These are phyloP conservation scores for Pachypanchax playfairii DNA, from an alignment of 2,113 vertebrate species.

Conservation along the genomic window DNA sequence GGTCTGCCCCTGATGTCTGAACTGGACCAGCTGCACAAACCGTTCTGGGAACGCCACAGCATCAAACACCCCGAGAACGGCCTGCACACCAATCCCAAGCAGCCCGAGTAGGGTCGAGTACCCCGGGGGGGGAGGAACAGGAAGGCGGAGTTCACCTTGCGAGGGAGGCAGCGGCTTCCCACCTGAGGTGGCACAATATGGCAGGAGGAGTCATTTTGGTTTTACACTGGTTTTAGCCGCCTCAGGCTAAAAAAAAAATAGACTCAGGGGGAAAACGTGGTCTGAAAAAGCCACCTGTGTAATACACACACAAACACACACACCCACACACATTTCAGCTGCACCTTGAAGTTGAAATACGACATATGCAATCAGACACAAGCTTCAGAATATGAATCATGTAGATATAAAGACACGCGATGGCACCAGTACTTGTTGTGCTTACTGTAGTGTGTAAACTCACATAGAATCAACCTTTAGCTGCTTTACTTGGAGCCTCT, in stretches of 20 bases:
- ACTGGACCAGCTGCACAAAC: constrained; percentile 87
- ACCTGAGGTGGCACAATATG: constrained; percentile 6
- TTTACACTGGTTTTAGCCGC: constrained; percentile 21
- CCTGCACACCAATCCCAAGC: constrained; percentile 82
- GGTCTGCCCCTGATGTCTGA: constrained; percentile 87
- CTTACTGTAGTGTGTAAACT: constrained; percentile 40
- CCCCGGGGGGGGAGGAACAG: constrained; percentile 1
- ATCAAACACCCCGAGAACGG: constrained; percentile 74
- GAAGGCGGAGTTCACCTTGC: constrained; percentile 17
- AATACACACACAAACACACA: constrained; percentile 22
- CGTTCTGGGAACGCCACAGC: constrained; percentile 86
- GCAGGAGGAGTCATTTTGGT: constrained; percentile 35
- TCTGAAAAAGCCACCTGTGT: constrained; percentile 53
- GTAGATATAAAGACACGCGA: constrained; percentile 38
- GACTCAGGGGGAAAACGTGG: constrained; percentile 60
- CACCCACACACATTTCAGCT: constrained; percentile 58
- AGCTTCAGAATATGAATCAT: constrained; percentile 44
- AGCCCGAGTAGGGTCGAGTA: constrained; percentile 73
- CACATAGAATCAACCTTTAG: constrained; percentile 26
- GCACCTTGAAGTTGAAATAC: constrained; percentile 32
- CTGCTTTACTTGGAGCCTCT: constrained; percentile 22
- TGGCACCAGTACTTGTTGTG: constrained; percentile 33
- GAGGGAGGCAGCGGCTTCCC: constrained; percentile 15
- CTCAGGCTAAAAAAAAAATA: constrained; percentile 38
- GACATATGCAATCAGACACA: constrained; percentile 55